Percentiles rank a stretch among this genome's conserved stretches.
Evolutionary conservation across 2,113 vertebrate genomes (phyloP).

Genomic region (Carassius gibelio): DNA sequence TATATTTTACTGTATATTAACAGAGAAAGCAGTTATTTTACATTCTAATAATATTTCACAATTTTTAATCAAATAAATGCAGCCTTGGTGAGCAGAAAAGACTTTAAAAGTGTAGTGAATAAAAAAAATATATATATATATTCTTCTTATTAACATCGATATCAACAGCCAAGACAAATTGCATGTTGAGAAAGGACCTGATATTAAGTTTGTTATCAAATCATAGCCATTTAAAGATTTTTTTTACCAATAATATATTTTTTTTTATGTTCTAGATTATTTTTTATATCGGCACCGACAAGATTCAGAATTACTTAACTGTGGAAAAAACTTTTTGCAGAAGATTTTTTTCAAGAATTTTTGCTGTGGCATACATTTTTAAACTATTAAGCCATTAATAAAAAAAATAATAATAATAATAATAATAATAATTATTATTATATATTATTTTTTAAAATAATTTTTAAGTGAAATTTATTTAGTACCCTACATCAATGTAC

Average conservation of each 20-base stretch:
- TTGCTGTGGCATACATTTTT: neutral
- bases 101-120: neutral
- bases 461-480: neutral
- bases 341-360: neutral
- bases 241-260: neutral
- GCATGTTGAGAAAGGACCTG: neutral
- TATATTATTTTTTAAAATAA: no score
- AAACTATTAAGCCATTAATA: neutral
- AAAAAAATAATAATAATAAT: no score
- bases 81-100: neutral
- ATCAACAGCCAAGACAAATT: neutral
- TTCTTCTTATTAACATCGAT: neutral
- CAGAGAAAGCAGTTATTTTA: neutral
- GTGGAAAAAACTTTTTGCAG: neutral
- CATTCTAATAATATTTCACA: neutral
- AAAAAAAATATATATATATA: no score
- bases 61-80: neutral
- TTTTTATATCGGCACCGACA: no score
- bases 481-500: neutral
- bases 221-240: neutral
- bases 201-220: neutral
- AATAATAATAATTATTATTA: no score
- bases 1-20: neutral
- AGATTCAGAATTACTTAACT: no score
- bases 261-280: no score